A percentile compares a stretch with the other conserved stretches of the same genome.
Evolutionary conservation across 2,888 invertebrate species (phyloP).

Genomic region (Epinotia nisella): DNA sequence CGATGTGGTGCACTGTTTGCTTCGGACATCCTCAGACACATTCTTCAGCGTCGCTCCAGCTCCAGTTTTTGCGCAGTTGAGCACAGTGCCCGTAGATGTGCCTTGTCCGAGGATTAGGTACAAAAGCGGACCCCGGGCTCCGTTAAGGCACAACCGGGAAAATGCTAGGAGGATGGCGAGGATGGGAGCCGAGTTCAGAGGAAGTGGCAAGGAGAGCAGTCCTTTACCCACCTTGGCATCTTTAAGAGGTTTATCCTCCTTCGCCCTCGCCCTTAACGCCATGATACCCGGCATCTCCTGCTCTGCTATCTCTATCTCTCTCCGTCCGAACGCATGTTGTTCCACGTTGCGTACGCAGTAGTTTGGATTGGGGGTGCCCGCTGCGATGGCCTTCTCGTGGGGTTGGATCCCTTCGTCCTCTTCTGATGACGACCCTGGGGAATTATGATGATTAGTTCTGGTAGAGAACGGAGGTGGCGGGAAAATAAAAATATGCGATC

Average conservation of each 20-base stretch:
- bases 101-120: too few relatives aligned
- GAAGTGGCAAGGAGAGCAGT: too few relatives aligned
- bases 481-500: too few relatives aligned
- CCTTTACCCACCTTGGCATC: slow-evolving; percentile 94
- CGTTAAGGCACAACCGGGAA: too few relatives aligned
- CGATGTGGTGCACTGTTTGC: too few relatives aligned
- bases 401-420: slow-evolving; percentile 95
- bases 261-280: slow-evolving; percentile 95
- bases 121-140: too few relatives aligned
- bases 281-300: slow-evolving; percentile 99
- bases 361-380: slow-evolving; percentile 92
- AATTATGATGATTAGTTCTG: slow-evolving; percentile 14
- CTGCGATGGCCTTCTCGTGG: slow-evolving; percentile 95
- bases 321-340: slow-evolving; percentile 95
- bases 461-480: neutral
- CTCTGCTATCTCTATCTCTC: slow-evolving; percentile 99
- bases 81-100: too few relatives aligned
- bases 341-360: slow-evolving; percentile 98
- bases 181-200: too few relatives aligned
- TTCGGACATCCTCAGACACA: too few relatives aligned
- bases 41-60: too few relatives aligned
- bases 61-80: too few relatives aligned
- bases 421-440: slow-evolving; percentile 94
- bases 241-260: slow-evolving; percentile 96
- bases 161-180: too few relatives aligned